These are phyloP conservation scores for Aphidius ervi DNA, from an alignment of 1,140 invertebrate species.

Conservation along the genomic window DNA sequence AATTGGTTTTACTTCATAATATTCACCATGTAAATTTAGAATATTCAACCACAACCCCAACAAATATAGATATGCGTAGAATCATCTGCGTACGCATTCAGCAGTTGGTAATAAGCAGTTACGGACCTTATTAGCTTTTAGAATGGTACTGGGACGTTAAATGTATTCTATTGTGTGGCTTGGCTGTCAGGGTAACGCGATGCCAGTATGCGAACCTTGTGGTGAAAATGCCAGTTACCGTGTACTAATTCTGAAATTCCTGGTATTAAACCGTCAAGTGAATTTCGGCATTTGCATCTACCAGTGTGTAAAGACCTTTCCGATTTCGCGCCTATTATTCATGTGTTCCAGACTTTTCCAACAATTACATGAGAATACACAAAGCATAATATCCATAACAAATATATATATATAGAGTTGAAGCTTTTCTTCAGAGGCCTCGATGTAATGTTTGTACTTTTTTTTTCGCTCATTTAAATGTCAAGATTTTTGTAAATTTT, in stretches of 20 bases:
- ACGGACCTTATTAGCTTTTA: conserved; percentile 43
- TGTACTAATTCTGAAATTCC: conserved; percentile 41
- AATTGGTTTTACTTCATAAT: too few relatives aligned
- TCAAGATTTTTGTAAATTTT: too few relatives aligned
- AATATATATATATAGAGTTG: too few relatives aligned
- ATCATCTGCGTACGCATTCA: conserved; percentile 29
- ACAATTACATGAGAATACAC: background rate
- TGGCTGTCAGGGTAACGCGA: too few relatives aligned
- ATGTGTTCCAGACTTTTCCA: conserved; percentile 11
- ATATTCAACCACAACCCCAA: conserved; percentile 3
- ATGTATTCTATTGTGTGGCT: conserved; percentile 42
- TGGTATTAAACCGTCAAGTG: conserved; percentile 40
- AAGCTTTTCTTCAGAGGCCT: too few relatives aligned
- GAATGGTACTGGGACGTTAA: conserved; percentile 34
- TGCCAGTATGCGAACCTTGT: conserved; percentile 12
- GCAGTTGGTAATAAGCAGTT: conserved; percentile 38
- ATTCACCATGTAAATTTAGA: too few relatives aligned
- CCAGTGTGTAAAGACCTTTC: conserved; percentile 21
- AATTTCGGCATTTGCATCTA: conserved; percentile 38
- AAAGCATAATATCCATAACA: too few relatives aligned
- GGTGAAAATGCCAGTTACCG: conserved; percentile 4
- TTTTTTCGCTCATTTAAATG: too few relatives aligned
- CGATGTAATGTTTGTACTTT: too few relatives aligned
- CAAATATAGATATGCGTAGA: conserved; percentile 20
- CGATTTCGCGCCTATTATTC: conserved; percentile 18